A percentile compares a stretch with the other conserved stretches of the same genome.
These are phyloP conservation scores for Nipponacmea schrenckii DNA, from an alignment of 2,888 invertebrate genomes.

Conservation along the genomic window DNA sequence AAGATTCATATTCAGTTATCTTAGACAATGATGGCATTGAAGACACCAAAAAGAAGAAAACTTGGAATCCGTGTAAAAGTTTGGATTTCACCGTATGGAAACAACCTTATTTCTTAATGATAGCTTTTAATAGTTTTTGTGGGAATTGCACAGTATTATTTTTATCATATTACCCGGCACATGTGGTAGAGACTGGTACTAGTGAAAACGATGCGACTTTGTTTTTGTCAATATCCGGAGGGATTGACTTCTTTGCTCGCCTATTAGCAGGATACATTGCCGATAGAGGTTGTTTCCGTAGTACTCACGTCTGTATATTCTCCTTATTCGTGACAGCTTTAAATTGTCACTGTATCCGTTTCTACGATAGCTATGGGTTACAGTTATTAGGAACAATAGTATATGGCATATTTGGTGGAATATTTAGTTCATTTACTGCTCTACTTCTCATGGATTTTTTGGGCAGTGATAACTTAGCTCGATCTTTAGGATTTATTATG, in stretches of 20 bases:
- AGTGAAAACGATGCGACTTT: slow-evolving; percentile 19
- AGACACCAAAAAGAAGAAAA: no score
- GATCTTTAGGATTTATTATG: slow-evolving; percentile 37
- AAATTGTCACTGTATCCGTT: slow-evolving; percentile 8
- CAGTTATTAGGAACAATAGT: slow-evolving; percentile 35
- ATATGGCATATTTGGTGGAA: slow-evolving; percentile 39
- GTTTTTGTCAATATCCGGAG: slow-evolving; percentile 22
- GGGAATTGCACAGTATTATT: neutral
- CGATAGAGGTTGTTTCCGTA: slow-evolving; percentile 21
- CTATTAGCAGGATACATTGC: slow-evolving; percentile 24
- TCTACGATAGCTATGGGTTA: slow-evolving; percentile 29
- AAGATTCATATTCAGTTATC: no score
- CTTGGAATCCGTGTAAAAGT: no score
- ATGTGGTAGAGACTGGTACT: slow-evolving; percentile 13
- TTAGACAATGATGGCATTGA: no score
- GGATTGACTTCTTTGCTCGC: slow-evolving; percentile 24
- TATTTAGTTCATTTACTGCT: slow-evolving; percentile 39
- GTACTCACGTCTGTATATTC: slow-evolving; percentile 24
- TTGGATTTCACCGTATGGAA: no score
- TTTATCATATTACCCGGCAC: neutral
- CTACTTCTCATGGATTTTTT: slow-evolving; percentile 44
- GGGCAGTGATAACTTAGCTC: slow-evolving; percentile 38
- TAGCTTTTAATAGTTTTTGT: no score
- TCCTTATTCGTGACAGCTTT: slow-evolving; percentile 17
- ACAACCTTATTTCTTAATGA: no score